Conservation (phyloP, 1,140 invertebrate genomes). For the Drosophila burlai region DNA sequence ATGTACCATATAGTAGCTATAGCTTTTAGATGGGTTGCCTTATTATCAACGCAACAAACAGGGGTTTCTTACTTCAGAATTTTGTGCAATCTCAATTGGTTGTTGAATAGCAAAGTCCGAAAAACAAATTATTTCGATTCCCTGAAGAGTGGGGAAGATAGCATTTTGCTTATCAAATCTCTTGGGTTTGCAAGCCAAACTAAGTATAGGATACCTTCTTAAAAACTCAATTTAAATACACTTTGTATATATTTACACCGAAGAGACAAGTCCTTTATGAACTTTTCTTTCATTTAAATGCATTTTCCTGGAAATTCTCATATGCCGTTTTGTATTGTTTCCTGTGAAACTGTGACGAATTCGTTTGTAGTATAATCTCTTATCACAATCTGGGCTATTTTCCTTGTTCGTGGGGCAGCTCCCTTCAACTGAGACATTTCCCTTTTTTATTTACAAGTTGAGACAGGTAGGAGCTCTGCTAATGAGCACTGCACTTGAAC, state of each 20-base stretch:
- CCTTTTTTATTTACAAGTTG: constrained; percentile 9
- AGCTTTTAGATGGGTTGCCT: constrained; percentile 15
- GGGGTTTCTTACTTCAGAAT: constrained; percentile 10
- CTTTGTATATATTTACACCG: not conserved
- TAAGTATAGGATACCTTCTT: not conserved
- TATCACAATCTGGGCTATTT: constrained; percentile 23
- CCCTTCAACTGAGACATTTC: constrained; percentile 13
- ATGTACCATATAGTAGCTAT: constrained; percentile 8
- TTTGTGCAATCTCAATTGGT: constrained; percentile 8
- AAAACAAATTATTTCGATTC: not conserved
- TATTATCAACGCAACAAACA: constrained; percentile 2
- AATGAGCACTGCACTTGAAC: constrained; percentile 42
- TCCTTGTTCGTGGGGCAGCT: not conserved
- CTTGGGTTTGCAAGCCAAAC: not conserved
- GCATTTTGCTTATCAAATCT: not conserved
- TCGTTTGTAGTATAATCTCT: constrained; percentile 1
- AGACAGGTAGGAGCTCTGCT: constrained; percentile 14
- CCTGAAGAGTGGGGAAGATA: not conserved
- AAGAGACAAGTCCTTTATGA: not conserved
- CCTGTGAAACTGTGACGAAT: constrained; percentile 37
- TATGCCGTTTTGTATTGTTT: constrained; percentile 20
- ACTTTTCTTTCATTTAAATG: no score
- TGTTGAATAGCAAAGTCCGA: constrained; percentile 9
- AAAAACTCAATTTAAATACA: not conserved
- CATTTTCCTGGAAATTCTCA: not conserved